Conservation (phyloP, 1,140 invertebrate species). For the Scylla paramamosain region DNA sequence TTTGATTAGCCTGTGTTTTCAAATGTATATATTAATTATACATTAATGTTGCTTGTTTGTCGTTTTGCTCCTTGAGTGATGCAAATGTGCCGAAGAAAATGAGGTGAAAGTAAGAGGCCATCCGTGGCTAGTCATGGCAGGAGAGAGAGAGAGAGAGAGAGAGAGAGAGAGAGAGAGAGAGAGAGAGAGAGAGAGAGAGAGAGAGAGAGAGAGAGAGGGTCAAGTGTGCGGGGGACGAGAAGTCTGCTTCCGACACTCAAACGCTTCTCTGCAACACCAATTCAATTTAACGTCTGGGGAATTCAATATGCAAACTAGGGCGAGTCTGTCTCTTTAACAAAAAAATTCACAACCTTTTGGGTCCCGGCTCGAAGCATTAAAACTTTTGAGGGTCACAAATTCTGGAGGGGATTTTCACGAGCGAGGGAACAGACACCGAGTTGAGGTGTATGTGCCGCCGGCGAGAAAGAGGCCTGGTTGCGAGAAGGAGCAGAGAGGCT, state of each 20-base stretch:
- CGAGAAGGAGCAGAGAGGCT: background rate
- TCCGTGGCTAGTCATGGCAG: background rate
- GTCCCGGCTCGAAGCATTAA: background rate
- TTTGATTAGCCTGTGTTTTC: no score
- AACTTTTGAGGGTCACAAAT: conserved; percentile 10
- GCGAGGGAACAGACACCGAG: background rate
- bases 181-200: conserved; percentile 4
- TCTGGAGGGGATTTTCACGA: conserved; percentile 6
- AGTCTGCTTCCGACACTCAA: background rate
- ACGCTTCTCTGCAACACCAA: background rate
- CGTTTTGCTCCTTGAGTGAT: no score
- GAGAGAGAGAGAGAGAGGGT: background rate
- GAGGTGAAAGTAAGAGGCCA: no score
- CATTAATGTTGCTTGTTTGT: no score
- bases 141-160: conserved; percentile 27
- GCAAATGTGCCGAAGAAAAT: no score
- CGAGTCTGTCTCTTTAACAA: conserved; percentile 4
- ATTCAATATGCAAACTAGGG: conserved; percentile 13
- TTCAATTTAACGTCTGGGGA: background rate
- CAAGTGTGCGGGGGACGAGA: background rate
- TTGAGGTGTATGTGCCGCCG: background rate
- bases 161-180: conserved; percentile 14
- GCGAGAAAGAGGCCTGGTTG: background rate
- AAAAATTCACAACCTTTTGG: background rate
- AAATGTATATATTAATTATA: no score